phyloP scores from a whole-genome alignment of 1,140 invertebrate genomes.

The Macrosteles quadrilineatus region DNA sequence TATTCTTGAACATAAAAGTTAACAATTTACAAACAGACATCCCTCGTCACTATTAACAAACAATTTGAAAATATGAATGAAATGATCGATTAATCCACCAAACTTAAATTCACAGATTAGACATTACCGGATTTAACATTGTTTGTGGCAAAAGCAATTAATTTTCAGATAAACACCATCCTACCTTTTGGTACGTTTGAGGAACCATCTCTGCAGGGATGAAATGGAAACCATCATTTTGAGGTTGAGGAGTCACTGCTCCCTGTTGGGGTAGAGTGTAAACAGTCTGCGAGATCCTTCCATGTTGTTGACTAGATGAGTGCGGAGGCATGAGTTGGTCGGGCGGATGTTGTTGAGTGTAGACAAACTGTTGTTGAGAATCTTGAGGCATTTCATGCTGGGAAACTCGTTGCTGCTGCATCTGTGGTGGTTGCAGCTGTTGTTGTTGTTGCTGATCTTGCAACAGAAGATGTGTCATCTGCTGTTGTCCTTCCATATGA shows the following conservation, averaged over 20 bases:
- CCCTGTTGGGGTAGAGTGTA: slow-evolving; percentile 1
- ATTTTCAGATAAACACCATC: too few species aligned
- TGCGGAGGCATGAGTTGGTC: slow-evolving; percentile 18
- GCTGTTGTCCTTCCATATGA: slow-evolving; percentile 22
- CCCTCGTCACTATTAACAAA: too few species aligned
- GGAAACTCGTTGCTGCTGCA: slow-evolving; percentile 33
- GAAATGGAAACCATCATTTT: slow-evolving; percentile 3
- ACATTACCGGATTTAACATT: too few species aligned
- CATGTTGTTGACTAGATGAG: slow-evolving; percentile 6
- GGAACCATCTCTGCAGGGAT: neutral
- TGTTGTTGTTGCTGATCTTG: slow-evolving; percentile 29
- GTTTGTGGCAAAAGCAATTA: too few species aligned
- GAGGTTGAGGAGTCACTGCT: neutral
- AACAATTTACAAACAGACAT: too few species aligned
- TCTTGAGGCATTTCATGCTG: slow-evolving; percentile 34
- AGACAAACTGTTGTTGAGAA: slow-evolving; percentile 22
- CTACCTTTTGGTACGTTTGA: neutral
- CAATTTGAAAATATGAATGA: too few species aligned
- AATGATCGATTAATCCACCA: too few species aligned
- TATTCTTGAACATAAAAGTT: too few species aligned
- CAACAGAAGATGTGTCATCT: slow-evolving; percentile 1
- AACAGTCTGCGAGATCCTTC: neutral
- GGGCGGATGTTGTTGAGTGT: slow-evolving; percentile 39
- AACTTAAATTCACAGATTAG: too few species aligned
- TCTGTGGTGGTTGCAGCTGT: slow-evolving; percentile 25